These are phyloP conservation scores for Tinea trinotella DNA, from an alignment of 2,888 invertebrate species.

Conservation along the genomic window DNA sequence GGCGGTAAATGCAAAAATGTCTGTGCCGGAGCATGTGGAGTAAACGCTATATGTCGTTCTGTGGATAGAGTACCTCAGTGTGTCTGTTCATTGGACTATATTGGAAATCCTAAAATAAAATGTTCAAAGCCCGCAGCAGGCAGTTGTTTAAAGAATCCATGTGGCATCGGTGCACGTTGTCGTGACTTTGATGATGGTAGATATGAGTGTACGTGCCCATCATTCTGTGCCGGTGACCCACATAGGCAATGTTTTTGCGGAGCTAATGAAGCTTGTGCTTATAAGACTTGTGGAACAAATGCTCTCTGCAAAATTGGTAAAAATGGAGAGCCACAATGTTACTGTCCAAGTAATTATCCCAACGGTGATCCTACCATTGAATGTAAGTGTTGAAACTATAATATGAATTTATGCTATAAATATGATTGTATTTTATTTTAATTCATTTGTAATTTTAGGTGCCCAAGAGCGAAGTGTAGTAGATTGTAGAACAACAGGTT, in stretches of 20 bases:
- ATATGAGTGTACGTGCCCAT: conserved; percentile 85
- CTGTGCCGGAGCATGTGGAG: conserved; percentile 84
- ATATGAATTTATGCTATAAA: neutral
- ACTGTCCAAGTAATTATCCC: conserved; percentile 86
- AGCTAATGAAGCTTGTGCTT: conserved; percentile 81
- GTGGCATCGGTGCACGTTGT: conserved; percentile 88
- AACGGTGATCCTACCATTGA: conserved; percentile 88
- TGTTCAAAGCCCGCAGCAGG: conserved; percentile 81
- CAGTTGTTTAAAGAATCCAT: conserved; percentile 85
- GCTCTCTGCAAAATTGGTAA: conserved; percentile 83
- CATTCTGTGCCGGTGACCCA: conserved; percentile 87
- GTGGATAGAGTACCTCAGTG: conserved; percentile 84
- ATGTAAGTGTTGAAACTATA: conserved; percentile 74
- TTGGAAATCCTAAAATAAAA: conserved; percentile 84
- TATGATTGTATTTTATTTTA: conserved; percentile 4
- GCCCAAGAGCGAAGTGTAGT: conserved; percentile 71
- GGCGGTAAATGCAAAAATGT: conserved; percentile 85
- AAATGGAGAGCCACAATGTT: conserved; percentile 83
- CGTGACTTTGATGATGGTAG: conserved; percentile 81
- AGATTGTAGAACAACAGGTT: conserved; percentile 88
- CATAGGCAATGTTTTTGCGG: conserved; percentile 86
- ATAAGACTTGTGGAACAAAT: conserved; percentile 85
- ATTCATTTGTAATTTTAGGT: conserved; percentile 47
- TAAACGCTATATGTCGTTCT: conserved; percentile 88
- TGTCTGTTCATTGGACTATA: conserved; percentile 84